Percentiles rank a stretch among this genome's conserved stretches.
Evolutionary conservation across 2,797 vertebrate species (phyloP).

Genomic region (Poeciliopsis turneri): DNA sequence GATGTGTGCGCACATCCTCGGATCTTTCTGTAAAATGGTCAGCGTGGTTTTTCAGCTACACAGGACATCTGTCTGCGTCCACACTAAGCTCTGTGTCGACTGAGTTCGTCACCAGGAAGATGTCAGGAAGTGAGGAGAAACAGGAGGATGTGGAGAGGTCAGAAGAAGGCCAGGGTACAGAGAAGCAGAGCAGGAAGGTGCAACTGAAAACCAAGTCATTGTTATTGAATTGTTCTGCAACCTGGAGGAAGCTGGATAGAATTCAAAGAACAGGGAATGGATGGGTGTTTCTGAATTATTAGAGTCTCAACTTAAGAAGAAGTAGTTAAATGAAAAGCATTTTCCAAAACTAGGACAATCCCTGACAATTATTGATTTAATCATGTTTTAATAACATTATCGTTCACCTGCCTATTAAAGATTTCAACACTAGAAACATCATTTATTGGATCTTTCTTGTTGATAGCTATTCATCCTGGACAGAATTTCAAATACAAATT

Average conservation of each 20-base stretch:
- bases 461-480: not conserved
- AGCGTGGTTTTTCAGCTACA: slow-evolving; percentile 40
- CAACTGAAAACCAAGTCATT: slow-evolving; percentile 31
- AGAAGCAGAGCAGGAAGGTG: slow-evolving; percentile 41
- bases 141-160: slow-evolving; percentile 60
- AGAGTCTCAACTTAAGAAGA: not conserved
- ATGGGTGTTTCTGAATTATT: slow-evolving; percentile 19
- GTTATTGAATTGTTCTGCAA: slow-evolving; percentile 29
- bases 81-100: slow-evolving; percentile 25
- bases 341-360: slow-evolving; percentile 62
- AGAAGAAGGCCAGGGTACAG: slow-evolving; percentile 46
- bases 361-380: slow-evolving; percentile 43
- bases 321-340: slow-evolving; percentile 46
- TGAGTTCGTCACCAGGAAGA: slow-evolving; percentile 58
- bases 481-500: not conserved
- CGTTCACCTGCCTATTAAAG: slow-evolving; percentile 55
- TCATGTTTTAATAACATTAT: slow-evolving; percentile 39
- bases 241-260: slow-evolving; percentile 21
- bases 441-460: not conserved
- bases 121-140: slow-evolving; percentile 64
- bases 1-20: slow-evolving; percentile 34
- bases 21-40: slow-evolving; percentile 42
- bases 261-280: not conserved
- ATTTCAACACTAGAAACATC: not conserved
- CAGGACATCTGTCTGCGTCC: slow-evolving; percentile 47